Percentiles rank a stretch among this genome's conserved stretches.
Evolutionary conservation across 2,797 vertebrate genomes (phyloP).

Genomic region (Coluber constrictor): DNA sequence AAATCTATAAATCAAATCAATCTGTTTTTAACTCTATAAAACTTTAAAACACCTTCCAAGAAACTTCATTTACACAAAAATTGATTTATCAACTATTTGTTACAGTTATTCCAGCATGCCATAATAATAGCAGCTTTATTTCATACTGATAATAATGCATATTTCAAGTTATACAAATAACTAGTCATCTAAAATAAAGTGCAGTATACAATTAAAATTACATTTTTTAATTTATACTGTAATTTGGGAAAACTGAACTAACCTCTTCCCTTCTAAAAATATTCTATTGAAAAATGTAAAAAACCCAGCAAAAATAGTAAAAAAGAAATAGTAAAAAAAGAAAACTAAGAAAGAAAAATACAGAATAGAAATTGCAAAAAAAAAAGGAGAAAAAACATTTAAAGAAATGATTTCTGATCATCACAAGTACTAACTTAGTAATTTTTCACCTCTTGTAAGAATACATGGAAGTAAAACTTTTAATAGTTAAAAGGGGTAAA

Average conservation of each 20-base stretch:
- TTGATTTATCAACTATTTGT: not conserved
- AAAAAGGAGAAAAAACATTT: not conserved
- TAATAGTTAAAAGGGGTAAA: not conserved
- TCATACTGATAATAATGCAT: not conserved
- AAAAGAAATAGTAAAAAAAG: not conserved
- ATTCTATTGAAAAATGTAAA: not conserved
- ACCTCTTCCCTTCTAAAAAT: not conserved
- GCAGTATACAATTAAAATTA: not conserved
- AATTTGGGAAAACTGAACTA: not conserved
- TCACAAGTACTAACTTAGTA: not conserved
- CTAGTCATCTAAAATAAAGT: not conserved
- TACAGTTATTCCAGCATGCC: not conserved
- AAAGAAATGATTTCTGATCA: not conserved
- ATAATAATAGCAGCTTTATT: not conserved
- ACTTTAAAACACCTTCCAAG: not conserved
- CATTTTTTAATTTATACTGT: not conserved
- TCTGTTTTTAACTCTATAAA: not conserved
- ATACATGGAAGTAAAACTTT: not conserved
- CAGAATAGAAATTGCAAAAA: not conserved
- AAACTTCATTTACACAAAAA: not conserved
- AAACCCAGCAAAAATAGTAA: not conserved
- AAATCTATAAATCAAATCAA: not conserved
- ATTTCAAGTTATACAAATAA: not conserved
- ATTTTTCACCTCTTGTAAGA: not conserved
- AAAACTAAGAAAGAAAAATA: not conserved